phyloP scores from a whole-genome alignment of 2,888 invertebrate species.

The Parnassius apollo region DNA sequence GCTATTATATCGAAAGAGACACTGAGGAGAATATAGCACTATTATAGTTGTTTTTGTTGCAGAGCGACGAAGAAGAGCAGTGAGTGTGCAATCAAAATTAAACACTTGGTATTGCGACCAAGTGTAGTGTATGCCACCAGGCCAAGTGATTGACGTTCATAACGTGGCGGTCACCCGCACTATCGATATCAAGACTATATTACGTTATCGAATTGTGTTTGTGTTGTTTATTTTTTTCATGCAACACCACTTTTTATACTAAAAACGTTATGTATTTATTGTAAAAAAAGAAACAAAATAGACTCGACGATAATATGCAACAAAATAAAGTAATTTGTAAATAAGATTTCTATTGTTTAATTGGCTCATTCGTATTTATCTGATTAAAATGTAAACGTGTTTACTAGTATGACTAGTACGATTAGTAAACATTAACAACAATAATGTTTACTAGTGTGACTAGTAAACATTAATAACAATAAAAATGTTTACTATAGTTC shows the following conservation, averaged over 20 bases:
- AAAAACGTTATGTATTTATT: constrained; percentile 74
- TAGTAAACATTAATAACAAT: too few species aligned
- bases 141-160: constrained; percentile 58
- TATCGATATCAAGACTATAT: constrained; percentile 65
- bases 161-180: constrained; percentile 48
- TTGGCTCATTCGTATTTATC: not conserved
- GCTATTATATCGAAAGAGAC: too few species aligned
- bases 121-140: constrained; percentile 50
- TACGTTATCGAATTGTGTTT: constrained; percentile 57
- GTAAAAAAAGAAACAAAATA: constrained; percentile 71
- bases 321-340: constrained; percentile 78
- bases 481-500: too few species aligned
- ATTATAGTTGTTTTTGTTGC: constrained; percentile 35
- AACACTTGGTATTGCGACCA: constrained; percentile 52
- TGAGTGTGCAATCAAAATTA: constrained; percentile 65
- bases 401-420: too few species aligned
- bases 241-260: constrained; percentile 76
- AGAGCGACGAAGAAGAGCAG: constrained; percentile 58
- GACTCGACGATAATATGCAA: constrained; percentile 68
- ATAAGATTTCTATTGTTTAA: constrained; percentile 41
- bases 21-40: not conserved
- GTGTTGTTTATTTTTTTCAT: constrained; percentile 65
- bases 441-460: too few species aligned
- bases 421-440: too few species aligned
- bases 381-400: too few species aligned